Percentiles rank a stretch among this genome's conserved stretches.
These are phyloP conservation scores for Drosophila mulleri DNA, from an alignment of 2,888 invertebrate species.

Conservation along the genomic window DNA sequence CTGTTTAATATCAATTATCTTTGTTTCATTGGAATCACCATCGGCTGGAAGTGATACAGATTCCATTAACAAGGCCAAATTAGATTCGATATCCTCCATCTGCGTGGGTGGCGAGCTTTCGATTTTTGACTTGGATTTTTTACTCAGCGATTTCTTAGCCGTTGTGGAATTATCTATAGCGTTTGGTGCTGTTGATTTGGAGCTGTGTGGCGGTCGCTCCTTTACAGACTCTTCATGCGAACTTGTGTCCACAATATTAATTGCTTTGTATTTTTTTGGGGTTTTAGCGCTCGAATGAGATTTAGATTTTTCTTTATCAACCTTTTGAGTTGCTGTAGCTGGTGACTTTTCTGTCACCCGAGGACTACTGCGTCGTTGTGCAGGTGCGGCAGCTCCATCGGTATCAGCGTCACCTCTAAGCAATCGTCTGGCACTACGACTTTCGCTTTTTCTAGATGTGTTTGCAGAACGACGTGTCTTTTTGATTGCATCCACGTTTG, in stretches of 20 bases:
- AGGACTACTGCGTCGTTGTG: slow-evolving; percentile 27
- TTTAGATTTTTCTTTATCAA: neutral
- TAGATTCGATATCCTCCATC: neutral
- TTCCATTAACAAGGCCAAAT: neutral
- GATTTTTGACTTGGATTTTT: neutral
- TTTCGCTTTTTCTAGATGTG: slow-evolving; percentile 9
- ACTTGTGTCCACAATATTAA: too few species aligned
- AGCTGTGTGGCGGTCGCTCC: neutral
- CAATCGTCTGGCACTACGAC: slow-evolving; percentile 20
- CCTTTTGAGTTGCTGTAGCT: neutral
- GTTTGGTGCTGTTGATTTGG: neutral
- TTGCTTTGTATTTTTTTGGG: neutral
- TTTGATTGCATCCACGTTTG: neutral
- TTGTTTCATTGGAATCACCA: neutral
- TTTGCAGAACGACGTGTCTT: slow-evolving; percentile 5
- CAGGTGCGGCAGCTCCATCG: neutral
- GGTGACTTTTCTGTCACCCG: slow-evolving; percentile 17
- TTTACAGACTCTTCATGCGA: neutral
- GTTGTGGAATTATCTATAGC: neutral
- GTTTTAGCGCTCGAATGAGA: neutral
- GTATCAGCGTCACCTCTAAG: slow-evolving; percentile 9
- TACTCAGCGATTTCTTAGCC: neutral
- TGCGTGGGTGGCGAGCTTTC: neutral
- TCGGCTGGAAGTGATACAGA: neutral
- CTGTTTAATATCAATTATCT: neutral